Evolutionary conservation across 2,113 vertebrate species (phyloP).

Genomic region (Callorhinus ursinus): DNA sequence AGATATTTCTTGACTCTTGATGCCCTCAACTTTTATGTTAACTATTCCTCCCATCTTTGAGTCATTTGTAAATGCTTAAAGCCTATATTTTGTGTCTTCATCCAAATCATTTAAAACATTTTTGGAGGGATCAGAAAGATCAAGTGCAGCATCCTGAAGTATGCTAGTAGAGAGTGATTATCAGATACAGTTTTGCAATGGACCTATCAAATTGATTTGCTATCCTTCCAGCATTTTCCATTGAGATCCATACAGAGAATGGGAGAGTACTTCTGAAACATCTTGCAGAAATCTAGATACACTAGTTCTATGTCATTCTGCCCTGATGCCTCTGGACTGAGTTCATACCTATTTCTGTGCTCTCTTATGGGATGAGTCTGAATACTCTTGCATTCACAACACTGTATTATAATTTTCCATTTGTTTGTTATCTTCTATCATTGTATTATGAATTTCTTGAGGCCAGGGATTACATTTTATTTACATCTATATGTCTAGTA

Average conservation of each 20-base stretch:
- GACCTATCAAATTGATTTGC: background rate
- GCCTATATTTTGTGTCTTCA: background rate
- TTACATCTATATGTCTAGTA: background rate
- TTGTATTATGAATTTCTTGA: background rate
- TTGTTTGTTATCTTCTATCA: background rate
- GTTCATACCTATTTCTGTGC: background rate
- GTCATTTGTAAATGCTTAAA: background rate
- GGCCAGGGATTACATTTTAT: background rate
- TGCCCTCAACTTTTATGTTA: background rate
- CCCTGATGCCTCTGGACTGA: background rate
- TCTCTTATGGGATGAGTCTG: background rate
- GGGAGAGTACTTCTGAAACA: background rate
- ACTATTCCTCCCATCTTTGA: background rate
- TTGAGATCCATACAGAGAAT: background rate
- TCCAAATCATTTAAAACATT: background rate
- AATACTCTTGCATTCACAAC: background rate
- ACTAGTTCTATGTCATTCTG: background rate
- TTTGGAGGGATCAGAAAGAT: background rate
- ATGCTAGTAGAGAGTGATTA: background rate
- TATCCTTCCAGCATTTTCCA: background rate
- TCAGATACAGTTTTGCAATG: background rate
- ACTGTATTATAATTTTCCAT: background rate
- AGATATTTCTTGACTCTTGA: background rate
- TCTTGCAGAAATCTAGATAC: background rate
- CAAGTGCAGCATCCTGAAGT: background rate